Base-by-base conservation (phyloP, 2,113 vertebrate species). In the Leptobrachium leishanense region DNA sequence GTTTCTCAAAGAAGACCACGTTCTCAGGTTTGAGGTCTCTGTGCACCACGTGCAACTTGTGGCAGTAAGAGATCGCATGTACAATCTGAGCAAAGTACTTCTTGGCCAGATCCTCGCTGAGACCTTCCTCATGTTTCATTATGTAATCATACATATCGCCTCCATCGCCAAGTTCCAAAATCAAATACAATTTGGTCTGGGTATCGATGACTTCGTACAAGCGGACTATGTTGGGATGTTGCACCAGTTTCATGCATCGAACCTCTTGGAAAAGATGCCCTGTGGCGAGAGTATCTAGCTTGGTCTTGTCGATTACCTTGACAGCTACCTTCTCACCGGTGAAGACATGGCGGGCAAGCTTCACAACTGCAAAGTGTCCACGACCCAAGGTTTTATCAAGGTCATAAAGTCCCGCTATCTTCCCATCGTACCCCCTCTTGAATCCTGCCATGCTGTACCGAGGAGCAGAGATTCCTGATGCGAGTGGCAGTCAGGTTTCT, bases 91-190 rank as follows among this genome's bases (percentile, higher is more conserved):
- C 97, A 75, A 99, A 99, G 79, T 99, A 99, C 68, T 96, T 98
- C 88, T 99, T 99, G 54, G 97, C 97, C 84, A 98, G 86, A 80
- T 99, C 97, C 82, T 99, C 97, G 5, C 92, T 96, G 68, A 99
- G 94, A n/a, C 97, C 97, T 69, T 97, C 96, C 86, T 99, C 97
- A 0, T 99, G 97, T 72, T 97, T 97, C 97, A 99, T 99, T 88
- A 99, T 99, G 87, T 99, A 99, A 87, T 99, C 97, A 59, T 98
- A 99, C 97, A 99, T 98, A 81, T 99, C 97, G 39, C 97, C 97
- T 3, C 97, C 97, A 74, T 99, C 97, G 2, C 96, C 97, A 1
- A 99, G 92, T 88, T 99, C 97, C 70, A 99, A 85, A 85, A 99
- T 99, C 64, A 99, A 94, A 82, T 99, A 99, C 1, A 99, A 95